These are phyloP conservation scores for Ceratotherium simum DNA, from an alignment of 2,113 vertebrate species.

Conservation along the genomic window DNA sequence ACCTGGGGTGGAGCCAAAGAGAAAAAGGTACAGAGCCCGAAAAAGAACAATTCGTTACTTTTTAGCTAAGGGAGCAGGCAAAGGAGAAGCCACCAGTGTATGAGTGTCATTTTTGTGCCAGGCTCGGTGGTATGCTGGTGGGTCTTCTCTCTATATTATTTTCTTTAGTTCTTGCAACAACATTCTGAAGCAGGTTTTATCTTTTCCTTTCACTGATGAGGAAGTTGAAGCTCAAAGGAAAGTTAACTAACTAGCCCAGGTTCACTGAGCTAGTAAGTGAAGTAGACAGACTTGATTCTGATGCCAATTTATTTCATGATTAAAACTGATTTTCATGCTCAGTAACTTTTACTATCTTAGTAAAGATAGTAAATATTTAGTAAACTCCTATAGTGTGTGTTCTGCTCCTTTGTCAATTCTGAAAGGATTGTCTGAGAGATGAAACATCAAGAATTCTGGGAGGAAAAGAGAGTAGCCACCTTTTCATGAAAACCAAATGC, in stretches of 20 bases:
- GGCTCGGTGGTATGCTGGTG: too few species aligned
- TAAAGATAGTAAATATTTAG: constrained; percentile 4
- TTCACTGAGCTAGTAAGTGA: background rate
- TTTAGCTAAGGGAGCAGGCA: background rate
- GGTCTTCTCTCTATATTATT: background rate
- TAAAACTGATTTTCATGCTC: constrained; percentile 3
- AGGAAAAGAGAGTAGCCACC: constrained; percentile 44
- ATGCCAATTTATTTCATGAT: background rate
- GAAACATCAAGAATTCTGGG: constrained; percentile 63
- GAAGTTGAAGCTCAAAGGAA: background rate
- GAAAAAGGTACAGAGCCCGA: constrained; percentile 49
- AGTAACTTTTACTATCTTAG: background rate
- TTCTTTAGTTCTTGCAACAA: background rate
- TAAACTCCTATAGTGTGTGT: background rate
- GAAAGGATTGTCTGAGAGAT: background rate
- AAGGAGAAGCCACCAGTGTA: background rate
- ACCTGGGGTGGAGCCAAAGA: constrained; percentile 62
- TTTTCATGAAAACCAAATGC: constrained; percentile 16
- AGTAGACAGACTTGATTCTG: background rate
- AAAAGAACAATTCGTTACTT: constrained; percentile 34
- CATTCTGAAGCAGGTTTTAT: background rate
- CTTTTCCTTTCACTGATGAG: background rate
- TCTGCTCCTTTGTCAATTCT: background rate
- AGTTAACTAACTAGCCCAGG: background rate
- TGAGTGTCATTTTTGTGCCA: background rate